Percentiles rank a stretch among this genome's conserved stretches.
phyloP scores from a whole-genome alignment of 1,140 invertebrate genomes.

The Rhagoletis zephyria region DNA sequence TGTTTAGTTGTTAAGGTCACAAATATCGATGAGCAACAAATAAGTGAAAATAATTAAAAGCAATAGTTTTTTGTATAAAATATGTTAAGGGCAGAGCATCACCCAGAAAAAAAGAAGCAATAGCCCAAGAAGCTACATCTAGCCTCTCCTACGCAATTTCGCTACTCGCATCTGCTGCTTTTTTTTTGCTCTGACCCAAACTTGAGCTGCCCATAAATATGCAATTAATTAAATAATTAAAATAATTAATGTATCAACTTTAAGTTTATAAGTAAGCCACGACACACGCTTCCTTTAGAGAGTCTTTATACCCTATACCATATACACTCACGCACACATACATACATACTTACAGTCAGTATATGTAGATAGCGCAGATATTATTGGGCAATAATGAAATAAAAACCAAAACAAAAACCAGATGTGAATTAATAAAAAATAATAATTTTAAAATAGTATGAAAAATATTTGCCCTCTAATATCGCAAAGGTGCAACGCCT shows the following conservation, averaged over 20 bases:
- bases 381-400: slow-evolving; percentile 23
- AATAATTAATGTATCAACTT: slow-evolving; percentile 44
- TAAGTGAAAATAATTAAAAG: slow-evolving; percentile 2
- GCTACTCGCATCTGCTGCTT: not conserved
- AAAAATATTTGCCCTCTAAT: slow-evolving; percentile 21
- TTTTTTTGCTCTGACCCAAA: not conserved
- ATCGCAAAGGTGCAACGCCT: slow-evolving; percentile 41
- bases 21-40: slow-evolving; percentile 1
- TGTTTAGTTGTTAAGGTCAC: slow-evolving; percentile 52
- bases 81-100: slow-evolving; percentile 15
- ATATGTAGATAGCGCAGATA: slow-evolving; percentile 44
- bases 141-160: too few relatives aligned
- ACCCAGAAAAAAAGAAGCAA: not conserved
- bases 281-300: slow-evolving; percentile 44
- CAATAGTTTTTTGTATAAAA: slow-evolving; percentile 40
- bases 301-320: slow-evolving; percentile 28
- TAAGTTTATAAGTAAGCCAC: slow-evolving; percentile 44
- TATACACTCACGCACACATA: slow-evolving; percentile 29
- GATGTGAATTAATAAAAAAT: not conserved
- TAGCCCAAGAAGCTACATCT: not conserved
- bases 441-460: not conserved
- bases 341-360: slow-evolving; percentile 17
- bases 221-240: slow-evolving; percentile 36
- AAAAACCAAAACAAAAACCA: not conserved
- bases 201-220: slow-evolving; percentile 48